Conservation (phyloP, 1,140 invertebrate genomes). For the Rhopalosiphum padi region DNA sequence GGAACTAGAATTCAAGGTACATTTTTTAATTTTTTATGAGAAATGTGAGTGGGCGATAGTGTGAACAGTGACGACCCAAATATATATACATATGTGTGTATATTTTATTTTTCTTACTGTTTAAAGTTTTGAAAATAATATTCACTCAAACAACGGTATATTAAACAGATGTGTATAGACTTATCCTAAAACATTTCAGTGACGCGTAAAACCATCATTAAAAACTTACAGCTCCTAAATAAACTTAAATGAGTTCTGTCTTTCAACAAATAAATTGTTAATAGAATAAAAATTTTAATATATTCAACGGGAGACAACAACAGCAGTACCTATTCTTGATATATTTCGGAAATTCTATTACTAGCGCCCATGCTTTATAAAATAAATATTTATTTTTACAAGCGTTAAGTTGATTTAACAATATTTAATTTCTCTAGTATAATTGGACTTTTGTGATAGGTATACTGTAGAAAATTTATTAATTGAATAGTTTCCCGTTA, state of each 20-base stretch:
- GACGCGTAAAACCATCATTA: not conserved
- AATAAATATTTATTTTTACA: not conserved
- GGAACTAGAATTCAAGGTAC: constrained; percentile 95
- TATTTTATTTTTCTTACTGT: too few relatives aligned
- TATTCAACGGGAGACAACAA: not conserved
- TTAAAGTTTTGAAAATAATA: too few relatives aligned
- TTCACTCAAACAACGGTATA: too few relatives aligned
- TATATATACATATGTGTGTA: too few relatives aligned
- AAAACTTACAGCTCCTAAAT: not conserved
- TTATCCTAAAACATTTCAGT: not conserved
- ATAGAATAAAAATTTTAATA: too few relatives aligned
- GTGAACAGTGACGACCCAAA: too few relatives aligned
- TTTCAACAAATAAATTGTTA: not conserved
- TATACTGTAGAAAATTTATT: not conserved
- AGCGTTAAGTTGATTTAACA: not conserved
- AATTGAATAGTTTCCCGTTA: not conserved
- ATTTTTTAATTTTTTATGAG: too few relatives aligned
- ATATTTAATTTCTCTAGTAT: not conserved
- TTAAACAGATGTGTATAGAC: not conserved
- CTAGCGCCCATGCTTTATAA: not conserved
- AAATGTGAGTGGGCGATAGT: not conserved
- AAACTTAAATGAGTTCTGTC: not conserved
- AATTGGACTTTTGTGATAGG: not conserved
- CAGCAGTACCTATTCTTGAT: not conserved
- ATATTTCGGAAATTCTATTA: not conserved